These are phyloP conservation scores for Trichonephila inaurata DNA, from an alignment of 1,140 invertebrate species.

Conservation along the genomic window DNA sequence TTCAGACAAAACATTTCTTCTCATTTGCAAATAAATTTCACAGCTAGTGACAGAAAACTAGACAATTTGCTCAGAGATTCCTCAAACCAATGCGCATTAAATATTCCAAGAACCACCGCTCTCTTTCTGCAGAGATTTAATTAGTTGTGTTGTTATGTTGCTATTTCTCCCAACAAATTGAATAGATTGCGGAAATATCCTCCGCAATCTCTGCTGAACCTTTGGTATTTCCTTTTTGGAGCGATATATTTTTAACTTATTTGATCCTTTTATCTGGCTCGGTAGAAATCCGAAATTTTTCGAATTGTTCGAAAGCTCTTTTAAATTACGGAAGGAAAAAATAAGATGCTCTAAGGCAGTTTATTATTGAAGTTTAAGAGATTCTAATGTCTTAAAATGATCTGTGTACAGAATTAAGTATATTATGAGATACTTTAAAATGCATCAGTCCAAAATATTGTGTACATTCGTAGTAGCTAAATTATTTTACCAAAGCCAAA, in stretches of 20 bases:
- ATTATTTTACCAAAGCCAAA: no score
- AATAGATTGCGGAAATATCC: background rate
- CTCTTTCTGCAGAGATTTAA: background rate
- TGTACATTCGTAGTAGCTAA: no score
- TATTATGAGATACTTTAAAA: no score
- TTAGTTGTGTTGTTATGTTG: background rate
- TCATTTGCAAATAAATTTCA: conserved; percentile 6
- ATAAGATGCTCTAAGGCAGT: no score
- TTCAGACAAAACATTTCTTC: background rate
- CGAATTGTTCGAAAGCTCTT: background rate
- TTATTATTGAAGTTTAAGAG: no score
- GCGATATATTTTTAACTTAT: background rate
- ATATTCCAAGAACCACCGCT: background rate
- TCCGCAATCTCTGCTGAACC: background rate
- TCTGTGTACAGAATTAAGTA: no score
- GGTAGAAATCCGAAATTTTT: background rate
- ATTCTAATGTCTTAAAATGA: no score
- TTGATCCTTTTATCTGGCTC: background rate
- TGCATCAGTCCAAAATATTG: no score
- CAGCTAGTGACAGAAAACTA: background rate
- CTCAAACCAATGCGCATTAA: background rate
- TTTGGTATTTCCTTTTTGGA: background rate
- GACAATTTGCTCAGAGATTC: background rate
- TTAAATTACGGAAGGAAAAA: background rate
- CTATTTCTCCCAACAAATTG: background rate